Evolutionary conservation across 2,113 vertebrate genomes (phyloP), one percentile per base, ranked within the genome.

Genomic region (Cyprinus carpio): DNA sequence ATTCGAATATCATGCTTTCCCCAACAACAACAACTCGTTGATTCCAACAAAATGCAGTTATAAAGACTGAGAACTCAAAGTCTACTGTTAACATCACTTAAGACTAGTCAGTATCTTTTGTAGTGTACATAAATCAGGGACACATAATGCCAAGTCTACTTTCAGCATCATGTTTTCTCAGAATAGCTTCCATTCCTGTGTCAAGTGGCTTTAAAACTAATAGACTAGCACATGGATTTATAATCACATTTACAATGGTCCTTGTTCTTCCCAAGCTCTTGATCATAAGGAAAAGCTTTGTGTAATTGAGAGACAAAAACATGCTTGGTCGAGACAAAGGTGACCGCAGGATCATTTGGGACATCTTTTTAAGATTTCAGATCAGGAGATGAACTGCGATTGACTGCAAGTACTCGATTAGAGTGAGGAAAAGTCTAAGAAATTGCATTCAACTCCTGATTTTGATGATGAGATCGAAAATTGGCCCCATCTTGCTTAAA

Each of bases 191-290:
- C 11, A 0, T 27, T 80, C 8, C 9, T 34, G 16, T 46, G 20
- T 34, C 40, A 58, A 23, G 67, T 81, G 46, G 75, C 56, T 72
- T 75, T 58, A 75, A 46, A 80, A 31, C 67, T 81, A 80, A 20
- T 88, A 81, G 56, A 75, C 75, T 85, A 75, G 51, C 25, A 88
- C 60, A 43, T 81, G 43, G 71, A 69, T 84, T 86, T 54, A 82
- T 64, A 51, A 27, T 84, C 81, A 88, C 84, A 88, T 88, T 86
- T 83, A 88, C 75, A 84, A 49, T 71, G 62, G 67, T 71, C 34
- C n/a, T 25, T 40, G 31, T 60, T 29, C 60, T 71, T 75, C 12
- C 27, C 6, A 58, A 43, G 27, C 46, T 80, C 82, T 16, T 31
- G 64, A 54, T 49, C 67, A 60, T 85, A 75, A 81, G 49, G 23